Evolutionary conservation across 1,140 invertebrate species (phyloP).

Genomic region (Cherax quadricarinatus): DNA sequence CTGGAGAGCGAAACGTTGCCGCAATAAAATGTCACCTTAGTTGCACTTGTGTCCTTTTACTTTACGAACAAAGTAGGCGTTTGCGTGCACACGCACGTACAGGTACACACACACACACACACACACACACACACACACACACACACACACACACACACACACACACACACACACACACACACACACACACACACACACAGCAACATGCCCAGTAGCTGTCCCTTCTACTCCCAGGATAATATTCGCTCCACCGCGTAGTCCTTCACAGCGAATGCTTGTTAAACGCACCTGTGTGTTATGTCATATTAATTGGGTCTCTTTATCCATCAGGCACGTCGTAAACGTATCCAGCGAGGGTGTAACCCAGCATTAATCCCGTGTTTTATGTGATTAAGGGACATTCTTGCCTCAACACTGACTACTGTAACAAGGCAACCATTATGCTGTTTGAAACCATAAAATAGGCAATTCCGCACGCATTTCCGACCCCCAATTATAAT

Average conservation of each 20-base stretch:
- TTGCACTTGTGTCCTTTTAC: too few relatives aligned
- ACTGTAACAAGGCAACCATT: background rate
- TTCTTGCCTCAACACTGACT: background rate
- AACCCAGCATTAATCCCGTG: constrained; percentile 20
- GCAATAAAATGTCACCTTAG: too few relatives aligned
- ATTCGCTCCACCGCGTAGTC: too few relatives aligned
- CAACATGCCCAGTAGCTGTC: background rate
- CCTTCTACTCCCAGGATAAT: too few relatives aligned
- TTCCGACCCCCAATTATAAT: constrained; percentile 6
- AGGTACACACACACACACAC: too few relatives aligned
- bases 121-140: too few relatives aligned
- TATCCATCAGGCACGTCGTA: constrained; percentile 18
- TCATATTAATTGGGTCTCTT: background rate
- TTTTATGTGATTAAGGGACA: constrained; percentile 40
- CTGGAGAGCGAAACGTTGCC: too few relatives aligned
- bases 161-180: background rate
- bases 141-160: too few relatives aligned
- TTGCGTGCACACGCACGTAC: too few relatives aligned
- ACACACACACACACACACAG: background rate
- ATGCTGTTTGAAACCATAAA: background rate
- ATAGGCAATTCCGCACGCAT: background rate
- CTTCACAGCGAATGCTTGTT: background rate
- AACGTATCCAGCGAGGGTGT: background rate
- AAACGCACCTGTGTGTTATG: background rate
- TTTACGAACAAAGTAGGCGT: too few relatives aligned